phyloP scores from a whole-genome alignment of 1,140 invertebrate species.

The Centruroides vittatus region DNA sequence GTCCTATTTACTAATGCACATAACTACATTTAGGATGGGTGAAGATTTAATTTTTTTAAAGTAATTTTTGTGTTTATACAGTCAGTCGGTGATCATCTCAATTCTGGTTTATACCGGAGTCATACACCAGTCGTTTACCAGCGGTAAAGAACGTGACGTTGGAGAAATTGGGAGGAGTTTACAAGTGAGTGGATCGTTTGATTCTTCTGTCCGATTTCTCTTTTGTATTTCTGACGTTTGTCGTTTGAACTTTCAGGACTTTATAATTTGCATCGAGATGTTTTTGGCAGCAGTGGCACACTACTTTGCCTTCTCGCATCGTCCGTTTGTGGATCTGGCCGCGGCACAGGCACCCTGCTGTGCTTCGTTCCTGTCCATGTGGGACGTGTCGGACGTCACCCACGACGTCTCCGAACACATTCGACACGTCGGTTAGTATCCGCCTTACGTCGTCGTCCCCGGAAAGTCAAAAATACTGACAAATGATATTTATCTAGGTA shows the following conservation, averaged over 20 bases:
- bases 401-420: constrained; percentile 83
- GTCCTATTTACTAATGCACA: too few species aligned
- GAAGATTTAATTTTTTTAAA: neutral
- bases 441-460: too few species aligned
- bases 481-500: neutral
- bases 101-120: constrained; percentile 62
- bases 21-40: too few species aligned
- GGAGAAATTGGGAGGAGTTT: constrained; percentile 41
- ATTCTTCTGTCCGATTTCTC: neutral
- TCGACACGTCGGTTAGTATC: constrained; percentile 48
- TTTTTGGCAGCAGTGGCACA: constrained; percentile 88
- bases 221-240: too few species aligned
- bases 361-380: constrained; percentile 60
- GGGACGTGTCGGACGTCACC: constrained; percentile 86
- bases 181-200: constrained; percentile 41
- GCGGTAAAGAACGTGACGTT: constrained; percentile 38
- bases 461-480: neutral
- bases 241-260: constrained; percentile 46
- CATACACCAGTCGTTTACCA: constrained; percentile 54
- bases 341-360: constrained; percentile 39
- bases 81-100: constrained; percentile 81
- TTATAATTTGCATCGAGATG: constrained; percentile 95
- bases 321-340: constrained; percentile 53
- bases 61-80: constrained; percentile 33
- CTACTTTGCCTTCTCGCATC: constrained; percentile 86